Evolutionary conservation across 2,888 invertebrate species (phyloP).

Genomic region (Dendrolimus pini): DNA sequence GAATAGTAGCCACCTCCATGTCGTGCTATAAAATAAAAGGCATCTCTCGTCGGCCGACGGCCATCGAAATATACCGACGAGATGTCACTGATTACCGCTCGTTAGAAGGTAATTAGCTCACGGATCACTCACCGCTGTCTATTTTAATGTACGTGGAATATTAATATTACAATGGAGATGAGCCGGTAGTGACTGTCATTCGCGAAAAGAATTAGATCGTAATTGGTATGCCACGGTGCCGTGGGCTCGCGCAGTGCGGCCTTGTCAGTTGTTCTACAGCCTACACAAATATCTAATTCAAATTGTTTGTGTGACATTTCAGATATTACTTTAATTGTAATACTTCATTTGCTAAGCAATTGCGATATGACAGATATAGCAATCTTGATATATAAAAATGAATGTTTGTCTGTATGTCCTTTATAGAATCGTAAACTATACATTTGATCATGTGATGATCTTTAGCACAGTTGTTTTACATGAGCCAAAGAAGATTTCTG

Average conservation of each 20-base stretch:
- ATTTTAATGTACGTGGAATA: slow-evolving; percentile 54
- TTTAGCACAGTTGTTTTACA: no score
- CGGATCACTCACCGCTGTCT: slow-evolving; percentile 62
- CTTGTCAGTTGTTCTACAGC: background rate
- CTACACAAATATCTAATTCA: background rate
- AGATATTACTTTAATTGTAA: background rate
- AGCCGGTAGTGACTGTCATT: slow-evolving; percentile 16
- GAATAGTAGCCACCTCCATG: slow-evolving; percentile 51
- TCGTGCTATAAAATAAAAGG: slow-evolving; percentile 67
- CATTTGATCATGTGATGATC: no score
- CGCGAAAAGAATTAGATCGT: slow-evolving; percentile 26
- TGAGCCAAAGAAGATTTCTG: no score
- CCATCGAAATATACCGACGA: slow-evolving; percentile 57
- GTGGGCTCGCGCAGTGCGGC: background rate
- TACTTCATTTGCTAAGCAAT: no score
- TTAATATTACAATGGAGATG: slow-evolving; percentile 31
- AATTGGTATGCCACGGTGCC: slow-evolving; percentile 8
- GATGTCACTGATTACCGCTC: slow-evolving; percentile 66
- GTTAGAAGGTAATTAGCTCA: slow-evolving; percentile 73
- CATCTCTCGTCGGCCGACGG: slow-evolving; percentile 55
- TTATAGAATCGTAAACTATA: no score
- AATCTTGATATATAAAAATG: background rate
- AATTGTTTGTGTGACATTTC: background rate
- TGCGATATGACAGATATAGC: background rate
- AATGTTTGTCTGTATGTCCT: no score